phyloP scores from a whole-genome alignment of 2,888 invertebrate species.

The Molorchus minor region DNA sequence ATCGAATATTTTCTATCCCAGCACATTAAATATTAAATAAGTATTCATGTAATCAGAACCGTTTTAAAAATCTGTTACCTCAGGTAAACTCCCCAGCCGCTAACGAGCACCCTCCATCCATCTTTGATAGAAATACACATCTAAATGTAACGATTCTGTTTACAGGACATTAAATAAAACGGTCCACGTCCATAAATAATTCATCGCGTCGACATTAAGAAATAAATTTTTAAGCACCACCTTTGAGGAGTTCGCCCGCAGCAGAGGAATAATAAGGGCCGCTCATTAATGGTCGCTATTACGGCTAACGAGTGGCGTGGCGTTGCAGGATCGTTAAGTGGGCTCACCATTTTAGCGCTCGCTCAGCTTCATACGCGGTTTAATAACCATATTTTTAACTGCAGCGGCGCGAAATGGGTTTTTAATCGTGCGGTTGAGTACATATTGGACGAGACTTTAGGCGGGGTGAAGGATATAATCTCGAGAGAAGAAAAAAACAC shows the following conservation, averaged over 20 bases:
- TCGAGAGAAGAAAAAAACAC: too few relatives aligned
- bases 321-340: neutral
- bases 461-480: too few relatives aligned
- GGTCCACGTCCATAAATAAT: constrained; percentile 10
- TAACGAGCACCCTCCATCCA: neutral
- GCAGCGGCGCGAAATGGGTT: neutral
- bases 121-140: too few relatives aligned
- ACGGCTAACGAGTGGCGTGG: neutral
- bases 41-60: too few relatives aligned
- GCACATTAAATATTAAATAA: too few relatives aligned
- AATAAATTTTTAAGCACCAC: constrained; percentile 12
- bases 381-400: neutral
- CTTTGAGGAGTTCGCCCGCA: neutral
- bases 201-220: constrained; percentile 9
- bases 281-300: neutral
- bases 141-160: neutral
- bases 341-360: neutral
- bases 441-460: too few relatives aligned
- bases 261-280: constrained; percentile 7
- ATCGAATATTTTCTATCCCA: too few relatives aligned
- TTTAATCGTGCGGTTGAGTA: neutral
- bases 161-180: constrained; percentile 12
- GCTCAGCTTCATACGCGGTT: neutral
- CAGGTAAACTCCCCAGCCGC: too few relatives aligned
- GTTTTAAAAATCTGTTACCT: too few relatives aligned